phyloP scores from a whole-genome alignment of 2,888 invertebrate species.

The Cantharis lateralis region DNA sequence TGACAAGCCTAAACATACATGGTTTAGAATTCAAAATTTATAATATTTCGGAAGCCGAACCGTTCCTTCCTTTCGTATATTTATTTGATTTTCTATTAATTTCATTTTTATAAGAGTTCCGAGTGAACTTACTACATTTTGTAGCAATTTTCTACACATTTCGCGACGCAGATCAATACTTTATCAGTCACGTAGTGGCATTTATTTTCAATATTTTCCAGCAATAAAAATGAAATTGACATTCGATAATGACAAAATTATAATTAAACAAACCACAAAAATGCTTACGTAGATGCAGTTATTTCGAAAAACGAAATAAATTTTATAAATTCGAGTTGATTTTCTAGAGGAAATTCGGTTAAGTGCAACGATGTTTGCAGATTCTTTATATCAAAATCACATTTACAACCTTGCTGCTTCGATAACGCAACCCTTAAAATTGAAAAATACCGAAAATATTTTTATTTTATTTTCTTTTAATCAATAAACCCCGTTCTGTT shows the following conservation, averaged over 20 bases:
- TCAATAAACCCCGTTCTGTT: not conserved
- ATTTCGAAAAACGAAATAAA: conserved; percentile 1
- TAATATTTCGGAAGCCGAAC: not conserved
- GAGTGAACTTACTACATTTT: not conserved
- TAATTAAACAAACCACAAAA: not conserved
- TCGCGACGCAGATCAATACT: not conserved
- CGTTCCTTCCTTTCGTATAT: not conserved
- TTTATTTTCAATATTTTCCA: not conserved
- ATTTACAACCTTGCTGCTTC: not conserved
- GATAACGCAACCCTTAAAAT: not conserved
- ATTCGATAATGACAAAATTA: not conserved
- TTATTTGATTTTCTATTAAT: not conserved
- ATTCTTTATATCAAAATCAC: conserved; percentile 1
- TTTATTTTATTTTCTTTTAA: not conserved
- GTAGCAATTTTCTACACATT: not conserved
- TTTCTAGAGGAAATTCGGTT: conserved; percentile 14
- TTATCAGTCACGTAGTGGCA: not conserved
- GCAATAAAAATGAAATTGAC: not conserved
- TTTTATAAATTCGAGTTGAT: conserved; percentile 13
- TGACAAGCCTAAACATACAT: not conserved
- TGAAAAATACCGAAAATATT: not conserved
- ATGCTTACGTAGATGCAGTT: not conserved
- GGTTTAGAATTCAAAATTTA: not conserved
- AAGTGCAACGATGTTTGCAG: conserved; percentile 15
- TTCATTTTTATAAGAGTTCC: not conserved